These are phyloP conservation scores for Eulemur macaco DNA, from an alignment of 2,113 vertebrate species.

Conservation along the genomic window DNA sequence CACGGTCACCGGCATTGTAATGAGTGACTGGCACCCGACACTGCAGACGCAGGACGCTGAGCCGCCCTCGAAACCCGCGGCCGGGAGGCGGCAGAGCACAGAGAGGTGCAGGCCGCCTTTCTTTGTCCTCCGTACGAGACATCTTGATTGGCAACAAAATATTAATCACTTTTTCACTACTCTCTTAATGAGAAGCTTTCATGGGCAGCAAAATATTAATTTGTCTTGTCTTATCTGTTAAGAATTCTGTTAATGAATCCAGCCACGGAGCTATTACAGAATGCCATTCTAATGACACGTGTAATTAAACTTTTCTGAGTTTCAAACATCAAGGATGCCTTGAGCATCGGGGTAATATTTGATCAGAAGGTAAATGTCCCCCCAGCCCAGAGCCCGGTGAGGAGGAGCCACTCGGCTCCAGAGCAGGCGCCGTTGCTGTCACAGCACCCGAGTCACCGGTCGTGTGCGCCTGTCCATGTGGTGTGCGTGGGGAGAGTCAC, in stretches of 20 bases:
- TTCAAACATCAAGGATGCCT: conserved; percentile 80
- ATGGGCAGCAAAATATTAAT: conserved; percentile 79
- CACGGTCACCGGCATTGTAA: fast-evolving
- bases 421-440: not conserved
- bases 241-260: conserved; percentile 81
- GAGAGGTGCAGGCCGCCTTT: conserved; percentile 52
- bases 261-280: conserved; percentile 73
- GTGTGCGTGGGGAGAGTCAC: fast-evolving
- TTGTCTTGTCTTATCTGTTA: conserved; percentile 82
- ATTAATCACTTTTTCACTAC: conserved; percentile 79
- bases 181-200: conserved; percentile 83
- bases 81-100: not conserved
- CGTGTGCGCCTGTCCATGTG: not conserved
- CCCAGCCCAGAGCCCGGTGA: not conserved
- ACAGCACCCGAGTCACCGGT: not conserved
- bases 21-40: not conserved
- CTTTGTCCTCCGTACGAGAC: conserved; percentile 74
- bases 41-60: not conserved
- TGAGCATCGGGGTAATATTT: conserved; percentile 79
- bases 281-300: conserved; percentile 82
- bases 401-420: conserved; percentile 8
- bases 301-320: conserved; percentile 85
- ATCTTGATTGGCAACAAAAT: conserved; percentile 84
- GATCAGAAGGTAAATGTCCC: conserved; percentile 69
- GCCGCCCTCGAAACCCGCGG: not conserved